Conservation (phyloP, 2,888 invertebrate genomes). For the Gibbula magus region DNA sequence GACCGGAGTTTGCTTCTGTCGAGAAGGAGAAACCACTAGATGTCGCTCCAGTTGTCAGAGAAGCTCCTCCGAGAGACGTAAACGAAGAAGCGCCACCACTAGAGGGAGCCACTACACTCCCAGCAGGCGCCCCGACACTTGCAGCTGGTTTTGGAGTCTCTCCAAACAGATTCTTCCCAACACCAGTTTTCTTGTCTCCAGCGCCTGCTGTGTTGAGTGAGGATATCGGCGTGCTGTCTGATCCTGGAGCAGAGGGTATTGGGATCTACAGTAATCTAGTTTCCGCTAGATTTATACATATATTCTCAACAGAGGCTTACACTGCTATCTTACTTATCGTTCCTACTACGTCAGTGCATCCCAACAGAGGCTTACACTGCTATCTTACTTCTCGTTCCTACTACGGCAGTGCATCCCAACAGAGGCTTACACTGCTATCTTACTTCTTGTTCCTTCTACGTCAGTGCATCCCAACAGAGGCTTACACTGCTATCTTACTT, state of each 20-base stretch:
- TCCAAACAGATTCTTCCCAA: conserved; percentile 36
- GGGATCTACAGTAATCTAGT: too few species aligned
- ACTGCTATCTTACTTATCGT: too few species aligned
- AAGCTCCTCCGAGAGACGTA: not conserved
- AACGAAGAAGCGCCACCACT: not conserved
- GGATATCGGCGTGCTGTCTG: not conserved
- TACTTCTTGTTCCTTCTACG: too few species aligned
- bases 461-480: too few species aligned
- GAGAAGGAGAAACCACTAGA: not conserved
- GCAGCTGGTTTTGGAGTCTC: not conserved
- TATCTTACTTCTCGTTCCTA: too few species aligned
- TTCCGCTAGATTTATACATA: too few species aligned
- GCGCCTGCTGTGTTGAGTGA: not conserved
- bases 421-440: too few species aligned
- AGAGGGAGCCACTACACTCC: not conserved
- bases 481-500: too few species aligned
- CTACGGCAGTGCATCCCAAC: too few species aligned
- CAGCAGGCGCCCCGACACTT: not conserved
- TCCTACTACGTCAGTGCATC: too few species aligned
- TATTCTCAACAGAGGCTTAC: too few species aligned
- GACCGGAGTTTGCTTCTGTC: not conserved
- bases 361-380: too few species aligned
- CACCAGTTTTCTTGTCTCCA: not conserved
- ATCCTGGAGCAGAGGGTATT: not conserved
- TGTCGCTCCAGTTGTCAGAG: not conserved